Conservation (phyloP, 2,113 vertebrate genomes). For the Phodopus roborovskii region DNA sequence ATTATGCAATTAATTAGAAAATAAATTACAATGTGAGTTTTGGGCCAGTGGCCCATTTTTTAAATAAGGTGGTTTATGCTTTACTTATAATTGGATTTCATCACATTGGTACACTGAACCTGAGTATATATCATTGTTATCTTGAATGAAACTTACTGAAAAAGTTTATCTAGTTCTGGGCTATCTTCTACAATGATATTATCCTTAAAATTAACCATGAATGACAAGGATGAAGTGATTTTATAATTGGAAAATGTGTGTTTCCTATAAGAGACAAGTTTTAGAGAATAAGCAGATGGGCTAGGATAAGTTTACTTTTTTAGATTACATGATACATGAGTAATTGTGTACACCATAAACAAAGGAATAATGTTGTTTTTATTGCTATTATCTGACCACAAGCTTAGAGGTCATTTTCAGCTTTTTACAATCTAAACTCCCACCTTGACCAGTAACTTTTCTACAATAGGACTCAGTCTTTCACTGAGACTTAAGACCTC, state of each 20-base stretch:
- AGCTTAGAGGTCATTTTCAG: neutral
- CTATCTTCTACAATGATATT: slow-evolving; percentile 16
- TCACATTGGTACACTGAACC: neutral
- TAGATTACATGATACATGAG: neutral
- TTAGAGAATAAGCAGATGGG: neutral
- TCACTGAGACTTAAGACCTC: neutral
- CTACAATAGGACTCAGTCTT: neutral
- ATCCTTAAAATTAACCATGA: neutral
- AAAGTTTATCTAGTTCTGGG: slow-evolving; percentile 5
- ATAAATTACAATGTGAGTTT: slow-evolving; percentile 53
- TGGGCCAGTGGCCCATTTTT: neutral
- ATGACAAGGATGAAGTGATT: neutral
- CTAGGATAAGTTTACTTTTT: neutral
- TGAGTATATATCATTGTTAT: slow-evolving; percentile 27
- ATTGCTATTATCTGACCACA: neutral
- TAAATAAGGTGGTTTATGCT: neutral
- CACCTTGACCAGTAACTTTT: neutral
- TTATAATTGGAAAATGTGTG: neutral
- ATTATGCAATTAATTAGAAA: slow-evolving; percentile 68
- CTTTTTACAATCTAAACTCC: neutral
- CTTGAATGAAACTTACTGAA: slow-evolving; percentile 3
- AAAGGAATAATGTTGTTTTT: neutral
- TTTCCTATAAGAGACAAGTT: neutral
- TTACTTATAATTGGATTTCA: slow-evolving; percentile 19
- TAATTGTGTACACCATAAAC: neutral